Conservation (phyloP, 1,140 invertebrate species). For the Neuroterus valhalla region DNA sequence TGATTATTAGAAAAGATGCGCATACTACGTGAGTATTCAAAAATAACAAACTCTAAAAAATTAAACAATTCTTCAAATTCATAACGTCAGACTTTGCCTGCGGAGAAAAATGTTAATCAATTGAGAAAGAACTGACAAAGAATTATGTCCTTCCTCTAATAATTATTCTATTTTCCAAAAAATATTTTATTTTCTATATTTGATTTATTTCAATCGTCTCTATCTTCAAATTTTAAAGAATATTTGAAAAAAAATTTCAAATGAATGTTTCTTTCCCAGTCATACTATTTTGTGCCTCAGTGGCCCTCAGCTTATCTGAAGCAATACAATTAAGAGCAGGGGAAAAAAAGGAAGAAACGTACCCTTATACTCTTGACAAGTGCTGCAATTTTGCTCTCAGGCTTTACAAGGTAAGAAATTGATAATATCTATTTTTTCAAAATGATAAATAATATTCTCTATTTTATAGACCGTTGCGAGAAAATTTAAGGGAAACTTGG, state of each 20-base stretch:
- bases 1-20: not conserved
- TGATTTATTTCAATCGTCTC: no score
- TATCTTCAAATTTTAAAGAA: no score
- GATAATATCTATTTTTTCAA: not conserved
- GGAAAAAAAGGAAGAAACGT: not conserved
- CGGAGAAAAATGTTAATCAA: no score
- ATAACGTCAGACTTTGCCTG: no score
- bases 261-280: not conserved
- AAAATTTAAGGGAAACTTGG: not conserved
- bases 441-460: not conserved
- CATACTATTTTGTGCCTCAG: not conserved
- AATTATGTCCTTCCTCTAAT: no score
- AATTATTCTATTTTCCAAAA: no score
- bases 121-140: no score
- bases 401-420: constrained; percentile 1
- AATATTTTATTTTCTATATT: no score
- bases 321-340: not conserved
- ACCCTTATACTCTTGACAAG: not conserved
- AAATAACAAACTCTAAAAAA: no score
- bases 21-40: not conserved
- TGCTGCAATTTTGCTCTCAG: constrained; percentile 6
- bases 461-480: not conserved
- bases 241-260: not conserved
- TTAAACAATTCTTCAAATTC: no score
- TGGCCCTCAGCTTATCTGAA: not conserved